Conservation (phyloP, 2,888 invertebrate genomes). For the Chironomus riparius region DNA sequence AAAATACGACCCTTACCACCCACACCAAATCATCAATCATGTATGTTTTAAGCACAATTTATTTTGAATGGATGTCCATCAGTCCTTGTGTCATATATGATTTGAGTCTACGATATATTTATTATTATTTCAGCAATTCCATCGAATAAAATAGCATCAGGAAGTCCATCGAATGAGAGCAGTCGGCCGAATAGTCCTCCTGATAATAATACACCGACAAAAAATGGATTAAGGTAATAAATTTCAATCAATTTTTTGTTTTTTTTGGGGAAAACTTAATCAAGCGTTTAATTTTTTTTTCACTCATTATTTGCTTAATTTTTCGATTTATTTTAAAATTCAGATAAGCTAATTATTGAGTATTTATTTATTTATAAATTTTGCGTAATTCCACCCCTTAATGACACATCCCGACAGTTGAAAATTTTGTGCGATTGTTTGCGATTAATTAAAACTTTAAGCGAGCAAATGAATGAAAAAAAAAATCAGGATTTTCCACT, state of each 20-base stretch:
- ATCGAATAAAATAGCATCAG: not conserved
- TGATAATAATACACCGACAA: not conserved
- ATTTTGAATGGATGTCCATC: not conserved
- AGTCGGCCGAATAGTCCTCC: conserved; percentile 21
- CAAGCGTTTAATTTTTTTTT: not conserved
- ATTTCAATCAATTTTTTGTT: not conserved
- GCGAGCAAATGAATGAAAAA: too few relatives aligned
- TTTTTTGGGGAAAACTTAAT: not conserved
- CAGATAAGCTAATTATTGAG: not conserved
- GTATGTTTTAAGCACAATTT: conserved; percentile 7
- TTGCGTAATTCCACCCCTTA: too few relatives aligned
- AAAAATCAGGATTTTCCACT: too few relatives aligned
- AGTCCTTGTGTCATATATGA: not conserved
- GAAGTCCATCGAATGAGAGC: conserved; percentile 14
- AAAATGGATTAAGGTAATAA: conserved; percentile 5
- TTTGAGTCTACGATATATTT: too few relatives aligned
- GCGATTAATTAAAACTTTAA: too few relatives aligned
- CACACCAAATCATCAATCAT: conserved; percentile 42
- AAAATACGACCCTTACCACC: conserved; percentile 57
- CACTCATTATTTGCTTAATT: not conserved
- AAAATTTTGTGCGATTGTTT: too few relatives aligned
- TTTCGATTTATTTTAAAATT: not conserved
- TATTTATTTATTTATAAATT: too few relatives aligned
- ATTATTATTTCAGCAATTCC: conserved; percentile 5
- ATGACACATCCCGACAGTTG: too few relatives aligned